These are phyloP conservation scores for Gastrophysa polygoni DNA, from an alignment of 2,888 invertebrate species.

Conservation along the genomic window DNA sequence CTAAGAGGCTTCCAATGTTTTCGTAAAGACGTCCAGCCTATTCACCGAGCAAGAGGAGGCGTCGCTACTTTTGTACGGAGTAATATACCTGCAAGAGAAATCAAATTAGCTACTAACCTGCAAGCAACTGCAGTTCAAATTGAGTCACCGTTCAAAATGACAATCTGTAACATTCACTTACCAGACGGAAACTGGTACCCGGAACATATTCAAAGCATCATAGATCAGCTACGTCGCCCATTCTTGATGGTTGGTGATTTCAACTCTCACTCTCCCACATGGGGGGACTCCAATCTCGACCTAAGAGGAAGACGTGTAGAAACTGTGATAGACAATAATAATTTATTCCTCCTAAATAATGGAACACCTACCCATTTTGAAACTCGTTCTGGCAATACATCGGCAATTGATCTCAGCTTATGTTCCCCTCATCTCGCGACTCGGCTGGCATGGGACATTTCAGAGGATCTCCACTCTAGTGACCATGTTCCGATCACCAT, in stretches of 20 bases:
- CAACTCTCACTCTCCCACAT: neutral
- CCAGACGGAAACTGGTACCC: neutral
- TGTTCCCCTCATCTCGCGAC: neutral
- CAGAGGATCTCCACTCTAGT: constrained; percentile 3
- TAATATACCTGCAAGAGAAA: neutral
- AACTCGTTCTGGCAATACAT: neutral
- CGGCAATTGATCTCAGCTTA: neutral
- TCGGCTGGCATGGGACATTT: neutral
- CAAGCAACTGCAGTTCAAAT: neutral
- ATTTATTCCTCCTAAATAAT: neutral
- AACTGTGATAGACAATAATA: neutral
- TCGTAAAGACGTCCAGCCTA: constrained; percentile 6
- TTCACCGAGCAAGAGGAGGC: neutral
- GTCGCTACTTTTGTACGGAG: constrained; percentile 9
- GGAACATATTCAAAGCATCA: neutral
- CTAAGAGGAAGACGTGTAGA: neutral
- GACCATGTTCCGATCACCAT: constrained; percentile 3
- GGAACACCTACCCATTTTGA: neutral
- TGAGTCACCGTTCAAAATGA: no score
- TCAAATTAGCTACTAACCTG: neutral
- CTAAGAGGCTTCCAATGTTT: neutral
- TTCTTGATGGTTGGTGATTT: neutral
- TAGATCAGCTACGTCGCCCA: constrained; percentile 2
- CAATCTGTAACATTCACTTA: no score
- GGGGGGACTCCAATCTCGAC: neutral